A percentile compares a stretch with the other conserved stretches of the same genome.
These are phyloP conservation scores for Lethenteron reissneri DNA, from an alignment of 2,113 vertebrate species.

Conservation along the genomic window DNA sequence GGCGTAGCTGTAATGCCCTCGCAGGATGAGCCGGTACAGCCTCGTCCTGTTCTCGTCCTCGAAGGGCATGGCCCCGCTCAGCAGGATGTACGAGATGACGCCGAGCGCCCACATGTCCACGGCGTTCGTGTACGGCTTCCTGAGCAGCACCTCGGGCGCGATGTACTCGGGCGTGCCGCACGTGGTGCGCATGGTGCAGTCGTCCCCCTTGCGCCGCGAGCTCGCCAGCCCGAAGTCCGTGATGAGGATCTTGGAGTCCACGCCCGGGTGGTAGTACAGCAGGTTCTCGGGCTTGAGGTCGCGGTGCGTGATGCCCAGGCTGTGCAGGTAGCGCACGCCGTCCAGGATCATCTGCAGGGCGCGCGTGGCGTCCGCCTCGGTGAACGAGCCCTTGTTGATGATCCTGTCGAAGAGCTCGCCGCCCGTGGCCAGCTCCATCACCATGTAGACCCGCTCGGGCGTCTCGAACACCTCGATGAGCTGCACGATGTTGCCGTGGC, in stretches of 20 bases:
- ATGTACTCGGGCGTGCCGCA: slow-evolving; percentile 21
- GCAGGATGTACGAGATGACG: slow-evolving; percentile 21
- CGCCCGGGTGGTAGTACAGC: slow-evolving; percentile 22
- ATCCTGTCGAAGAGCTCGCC: slow-evolving; percentile 24
- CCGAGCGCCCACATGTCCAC: slow-evolving; percentile 28
- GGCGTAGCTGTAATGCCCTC: slow-evolving; percentile 20
- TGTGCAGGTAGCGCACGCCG: slow-evolving; percentile 21
- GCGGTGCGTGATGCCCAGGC: slow-evolving; percentile 20
- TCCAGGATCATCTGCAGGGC: slow-evolving; percentile 21
- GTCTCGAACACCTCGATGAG: slow-evolving; percentile 26
- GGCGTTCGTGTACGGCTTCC: slow-evolving; percentile 15
- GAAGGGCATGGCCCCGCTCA: slow-evolving; percentile 25
- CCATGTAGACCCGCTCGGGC: slow-evolving; percentile 18
- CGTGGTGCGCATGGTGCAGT: slow-evolving; percentile 14
- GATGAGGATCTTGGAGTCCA: slow-evolving; percentile 21
- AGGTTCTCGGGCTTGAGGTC: slow-evolving; percentile 27
- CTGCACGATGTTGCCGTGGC: slow-evolving; percentile 20
- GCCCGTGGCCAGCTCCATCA: slow-evolving; percentile 23
- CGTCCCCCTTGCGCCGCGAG: slow-evolving; percentile 12
- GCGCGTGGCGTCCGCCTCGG: slow-evolving; percentile 20
- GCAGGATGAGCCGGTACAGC: slow-evolving; percentile 21
- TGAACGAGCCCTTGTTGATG: slow-evolving; percentile 21
- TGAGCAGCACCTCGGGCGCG: slow-evolving; percentile 22
- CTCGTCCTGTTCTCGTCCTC: slow-evolving; percentile 17
- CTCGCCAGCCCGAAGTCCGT: slow-evolving; percentile 24